Evolutionary conservation across 1,140 invertebrate genomes (phyloP), one percentile per base, ranked within the genome.

Genomic region (Callitettix versicolor): DNA sequence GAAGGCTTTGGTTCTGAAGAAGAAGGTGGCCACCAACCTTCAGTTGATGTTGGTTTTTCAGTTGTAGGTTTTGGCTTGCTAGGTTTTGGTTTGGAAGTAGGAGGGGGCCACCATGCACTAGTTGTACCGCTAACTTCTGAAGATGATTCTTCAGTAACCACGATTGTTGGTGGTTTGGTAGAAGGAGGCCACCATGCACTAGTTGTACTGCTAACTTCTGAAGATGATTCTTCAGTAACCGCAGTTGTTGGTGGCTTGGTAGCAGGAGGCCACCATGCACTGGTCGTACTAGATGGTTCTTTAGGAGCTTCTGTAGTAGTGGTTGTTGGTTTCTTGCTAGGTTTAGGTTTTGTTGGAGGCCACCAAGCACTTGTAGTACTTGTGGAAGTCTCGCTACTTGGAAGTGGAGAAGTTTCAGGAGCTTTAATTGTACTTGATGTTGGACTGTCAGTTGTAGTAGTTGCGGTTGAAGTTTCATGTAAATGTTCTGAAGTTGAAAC

Each of bases 81-180:
- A 52, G 63, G 68, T 61, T 59, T 63, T 58, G 67, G 42, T 20
- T 44, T 2, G 44, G 49, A 40, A 44, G 44, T 50, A 4, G 54
- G 17, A 3, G 53, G 53, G 5, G 61, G 11, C 71, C 70, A 53
- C 67, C 64, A 50, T 59, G 67, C 43, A 63, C 53, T 66, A 53
- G 71, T 73, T 63, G 64, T 73, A 66, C 65, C 70, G 9, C 3
- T 30, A 30, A 30, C 26, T 42, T 42, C 40, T 20, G n/a, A 11
- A 24, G 21, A 21, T n/a, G 18, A 9, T 46, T 21, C 43, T n/a
- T 21, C 26, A 26, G 43, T 46, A n/a, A n/a, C 20, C 43, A 18
- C 9, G 9, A 9, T 56, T n/a, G 55, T 52, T 2, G 40, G 52
- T 24, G 30, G 34, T 20, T 53, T 48, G 54, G 54, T 51, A 11